Evolutionary conservation across 1,140 invertebrate species (phyloP).

Genomic region (Hirudo medicinalis): DNA sequence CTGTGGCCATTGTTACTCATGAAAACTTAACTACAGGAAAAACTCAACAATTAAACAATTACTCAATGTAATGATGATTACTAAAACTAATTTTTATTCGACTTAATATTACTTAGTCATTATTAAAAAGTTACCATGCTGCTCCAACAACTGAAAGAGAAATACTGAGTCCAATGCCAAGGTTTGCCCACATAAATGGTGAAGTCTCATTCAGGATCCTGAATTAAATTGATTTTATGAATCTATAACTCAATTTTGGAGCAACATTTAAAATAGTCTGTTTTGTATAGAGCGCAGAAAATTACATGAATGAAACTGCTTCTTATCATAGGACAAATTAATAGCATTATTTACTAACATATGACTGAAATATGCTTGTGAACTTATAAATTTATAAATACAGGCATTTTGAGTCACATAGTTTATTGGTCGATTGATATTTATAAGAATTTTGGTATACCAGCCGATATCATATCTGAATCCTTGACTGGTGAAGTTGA

Average conservation of each 20-base stretch:
- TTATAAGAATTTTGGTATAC: background rate
- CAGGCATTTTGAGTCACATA: no score
- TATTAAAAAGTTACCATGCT: conserved; percentile 56
- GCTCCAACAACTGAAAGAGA: conserved; percentile 91
- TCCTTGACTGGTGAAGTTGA: conserved; percentile 13
- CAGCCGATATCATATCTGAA: conserved; percentile 14
- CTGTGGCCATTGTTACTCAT: background rate
- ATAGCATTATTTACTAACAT: no score
- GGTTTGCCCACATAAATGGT: conserved; percentile 81
- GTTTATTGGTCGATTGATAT: no score
- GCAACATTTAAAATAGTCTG: no score
- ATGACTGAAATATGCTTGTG: no score
- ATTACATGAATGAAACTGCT: no score
- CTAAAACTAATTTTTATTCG: background rate
- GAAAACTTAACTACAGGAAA: background rate
- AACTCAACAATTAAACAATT: background rate
- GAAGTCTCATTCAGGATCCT: conserved; percentile 63
- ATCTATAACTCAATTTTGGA: no score
- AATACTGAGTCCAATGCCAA: conserved; percentile 83
- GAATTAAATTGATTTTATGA: conserved; percentile 21
- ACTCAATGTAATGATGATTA: background rate
- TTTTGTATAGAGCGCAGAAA: no score
- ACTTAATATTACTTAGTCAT: background rate
- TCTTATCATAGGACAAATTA: no score
- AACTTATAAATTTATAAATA: no score